phyloP scores from a whole-genome alignment of 2,888 invertebrate genomes.

The Aleiodes testaceus region DNA sequence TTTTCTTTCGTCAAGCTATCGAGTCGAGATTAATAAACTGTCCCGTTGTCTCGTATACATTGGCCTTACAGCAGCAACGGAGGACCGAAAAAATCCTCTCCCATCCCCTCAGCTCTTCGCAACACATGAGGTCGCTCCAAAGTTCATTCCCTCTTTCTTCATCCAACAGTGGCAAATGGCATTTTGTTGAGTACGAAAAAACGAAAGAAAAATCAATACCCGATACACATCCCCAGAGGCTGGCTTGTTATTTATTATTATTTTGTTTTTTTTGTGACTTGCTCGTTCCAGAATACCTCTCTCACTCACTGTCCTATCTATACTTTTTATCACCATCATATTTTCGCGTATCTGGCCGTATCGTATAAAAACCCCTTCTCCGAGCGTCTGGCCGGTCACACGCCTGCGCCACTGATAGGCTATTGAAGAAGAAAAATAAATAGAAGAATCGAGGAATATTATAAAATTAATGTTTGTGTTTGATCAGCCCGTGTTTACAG shows the following conservation, averaged over 20 bases:
- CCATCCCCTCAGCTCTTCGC: too few species aligned
- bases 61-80: slow-evolving; percentile 16
- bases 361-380: slow-evolving; percentile 10
- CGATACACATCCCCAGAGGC: slow-evolving; percentile 63
- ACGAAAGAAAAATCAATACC: slow-evolving; percentile 66
- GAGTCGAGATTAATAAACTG: slow-evolving; percentile 59
- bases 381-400: slow-evolving; percentile 43
- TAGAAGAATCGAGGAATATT: not conserved
- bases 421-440: not conserved
- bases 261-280: slow-evolving; percentile 49
- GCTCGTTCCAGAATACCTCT: slow-evolving; percentile 19
- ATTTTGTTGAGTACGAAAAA: slow-evolving; percentile 28
- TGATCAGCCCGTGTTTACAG: not conserved
- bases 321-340: slow-evolving; percentile 63
- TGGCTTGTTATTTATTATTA: slow-evolving; percentile 52
- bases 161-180: slow-evolving; percentile 2
- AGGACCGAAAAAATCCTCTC: not conserved
- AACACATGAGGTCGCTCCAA: slow-evolving; percentile 46
- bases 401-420: slow-evolving; percentile 16
- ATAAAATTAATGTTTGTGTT: not conserved
- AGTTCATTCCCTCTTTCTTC: not conserved
- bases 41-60: slow-evolving; percentile 36
- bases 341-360: slow-evolving; percentile 51
- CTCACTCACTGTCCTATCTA: slow-evolving; percentile 58
- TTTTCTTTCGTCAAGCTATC: slow-evolving; percentile 38